Evolutionary conservation across 37 sponge, comb jelly and placozoan genomes (phyloP).

Genomic region (Theonella swinhoei): DNA sequence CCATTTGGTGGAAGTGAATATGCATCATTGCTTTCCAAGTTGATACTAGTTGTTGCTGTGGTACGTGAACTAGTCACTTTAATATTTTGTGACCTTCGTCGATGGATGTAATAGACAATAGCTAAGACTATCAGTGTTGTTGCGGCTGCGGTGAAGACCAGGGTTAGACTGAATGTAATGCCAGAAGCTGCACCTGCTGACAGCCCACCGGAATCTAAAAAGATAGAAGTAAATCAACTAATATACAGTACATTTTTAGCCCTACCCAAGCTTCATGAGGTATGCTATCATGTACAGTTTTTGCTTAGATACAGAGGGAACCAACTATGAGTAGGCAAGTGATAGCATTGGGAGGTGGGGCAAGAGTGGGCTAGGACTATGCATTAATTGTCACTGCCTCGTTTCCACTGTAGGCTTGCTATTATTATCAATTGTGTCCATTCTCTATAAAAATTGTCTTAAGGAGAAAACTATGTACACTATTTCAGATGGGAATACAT

Average conservation of each 20-base stretch:
- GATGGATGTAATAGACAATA: neutral
- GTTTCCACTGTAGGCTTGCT: too few relatives aligned
- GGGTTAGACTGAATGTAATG: neutral
- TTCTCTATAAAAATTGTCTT: too few relatives aligned
- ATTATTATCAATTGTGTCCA: too few relatives aligned
- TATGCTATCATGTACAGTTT: too few relatives aligned
- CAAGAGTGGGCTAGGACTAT: too few relatives aligned
- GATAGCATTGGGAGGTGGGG: too few relatives aligned
- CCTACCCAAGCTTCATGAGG: neutral
- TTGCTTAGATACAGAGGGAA: too few relatives aligned
- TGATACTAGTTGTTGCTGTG: neutral
- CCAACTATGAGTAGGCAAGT: too few relatives aligned
- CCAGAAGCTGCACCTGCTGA: neutral
- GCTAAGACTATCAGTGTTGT: neutral
- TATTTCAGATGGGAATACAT: too few relatives aligned
- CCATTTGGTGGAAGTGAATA: neutral
- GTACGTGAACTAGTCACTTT: neutral
- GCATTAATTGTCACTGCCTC: too few relatives aligned
- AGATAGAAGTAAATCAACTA: neutral
- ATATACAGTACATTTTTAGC: neutral
- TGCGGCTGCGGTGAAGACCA: neutral
- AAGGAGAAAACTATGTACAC: too few relatives aligned
- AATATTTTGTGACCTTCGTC: neutral
- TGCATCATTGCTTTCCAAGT: neutral
- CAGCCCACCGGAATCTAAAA: neutral